Evolutionary conservation across 2,888 invertebrate species (phyloP).

Genomic region (Resseliella maxima): DNA sequence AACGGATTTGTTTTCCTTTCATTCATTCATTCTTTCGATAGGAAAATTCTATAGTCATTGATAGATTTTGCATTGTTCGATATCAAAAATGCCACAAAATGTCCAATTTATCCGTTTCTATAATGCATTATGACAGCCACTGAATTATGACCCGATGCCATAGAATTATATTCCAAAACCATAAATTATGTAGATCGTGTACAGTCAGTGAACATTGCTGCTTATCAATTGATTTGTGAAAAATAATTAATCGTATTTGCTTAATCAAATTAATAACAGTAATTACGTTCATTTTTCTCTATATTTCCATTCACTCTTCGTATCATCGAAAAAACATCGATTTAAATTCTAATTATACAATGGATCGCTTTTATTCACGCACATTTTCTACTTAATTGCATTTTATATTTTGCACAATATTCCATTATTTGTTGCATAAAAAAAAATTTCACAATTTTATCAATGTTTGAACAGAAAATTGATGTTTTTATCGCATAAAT

Average conservation of each 20-base stretch:
- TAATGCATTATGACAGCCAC: not conserved
- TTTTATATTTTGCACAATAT: not conserved
- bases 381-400: conserved; percentile 4
- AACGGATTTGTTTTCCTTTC: too few species aligned
- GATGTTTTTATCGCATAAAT: conserved; percentile 7
- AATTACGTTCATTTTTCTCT: not conserved
- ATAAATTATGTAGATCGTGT: not conserved
- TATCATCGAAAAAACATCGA: not conserved
- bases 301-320: not conserved
- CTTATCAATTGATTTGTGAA: not conserved
- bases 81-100: not conserved
- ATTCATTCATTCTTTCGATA: too few species aligned
- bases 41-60: too few species aligned
- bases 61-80: not conserved
- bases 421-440: not conserved
- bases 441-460: conserved; percentile 11
- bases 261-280: conserved; percentile 10
- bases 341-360: conserved; percentile 36
- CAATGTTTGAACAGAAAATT: not conserved
- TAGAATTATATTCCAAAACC: not conserved
- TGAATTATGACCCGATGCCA: not conserved
- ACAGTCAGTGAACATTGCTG: not conserved
- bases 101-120: not conserved
- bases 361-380: not conserved
- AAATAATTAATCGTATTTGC: conserved; percentile 7